These are phyloP conservation scores for Podarcis raffonei DNA, from an alignment of 2,113 vertebrate genomes.

Conservation along the genomic window DNA sequence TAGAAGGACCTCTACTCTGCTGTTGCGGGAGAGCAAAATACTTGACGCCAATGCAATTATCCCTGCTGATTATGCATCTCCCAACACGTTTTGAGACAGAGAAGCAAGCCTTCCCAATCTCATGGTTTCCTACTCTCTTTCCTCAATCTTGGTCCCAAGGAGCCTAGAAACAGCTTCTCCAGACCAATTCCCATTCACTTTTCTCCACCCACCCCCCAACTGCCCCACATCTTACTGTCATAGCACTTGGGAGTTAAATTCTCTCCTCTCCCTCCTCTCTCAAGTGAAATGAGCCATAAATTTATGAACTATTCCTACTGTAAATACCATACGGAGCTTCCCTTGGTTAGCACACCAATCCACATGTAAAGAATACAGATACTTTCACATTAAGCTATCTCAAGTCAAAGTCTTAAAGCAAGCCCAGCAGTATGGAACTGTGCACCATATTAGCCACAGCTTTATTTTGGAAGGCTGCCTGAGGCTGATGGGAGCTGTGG, in stretches of 20 bases:
- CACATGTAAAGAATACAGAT: not conserved
- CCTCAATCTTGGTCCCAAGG: not conserved
- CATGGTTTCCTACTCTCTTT: not conserved
- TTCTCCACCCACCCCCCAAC: not conserved
- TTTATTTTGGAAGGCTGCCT: not conserved
- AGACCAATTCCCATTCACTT: not conserved
- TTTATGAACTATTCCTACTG: not conserved
- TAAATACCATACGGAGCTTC: not conserved
- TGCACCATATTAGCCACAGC: not conserved
- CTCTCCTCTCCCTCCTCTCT: not conserved
- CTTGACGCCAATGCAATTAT: constrained; percentile 52
- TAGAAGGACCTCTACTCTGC: not conserved
- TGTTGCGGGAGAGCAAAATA: constrained; percentile 32
- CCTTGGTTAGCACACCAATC: not conserved
- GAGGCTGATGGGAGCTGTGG: not conserved
- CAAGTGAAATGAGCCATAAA: not conserved
- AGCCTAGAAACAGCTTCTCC: not conserved
- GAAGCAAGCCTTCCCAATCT: not conserved
- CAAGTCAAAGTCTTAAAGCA: too few species aligned
- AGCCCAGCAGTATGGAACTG: not conserved
- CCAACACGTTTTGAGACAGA: not conserved
- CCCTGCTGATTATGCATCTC: not conserved
- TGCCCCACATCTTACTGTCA: not conserved
- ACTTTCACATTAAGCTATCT: too few species aligned
- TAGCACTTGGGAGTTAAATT: not conserved